phyloP scores from a whole-genome alignment of 2,797 vertebrate species.

The Odontamblyopus lacepedii region DNA sequence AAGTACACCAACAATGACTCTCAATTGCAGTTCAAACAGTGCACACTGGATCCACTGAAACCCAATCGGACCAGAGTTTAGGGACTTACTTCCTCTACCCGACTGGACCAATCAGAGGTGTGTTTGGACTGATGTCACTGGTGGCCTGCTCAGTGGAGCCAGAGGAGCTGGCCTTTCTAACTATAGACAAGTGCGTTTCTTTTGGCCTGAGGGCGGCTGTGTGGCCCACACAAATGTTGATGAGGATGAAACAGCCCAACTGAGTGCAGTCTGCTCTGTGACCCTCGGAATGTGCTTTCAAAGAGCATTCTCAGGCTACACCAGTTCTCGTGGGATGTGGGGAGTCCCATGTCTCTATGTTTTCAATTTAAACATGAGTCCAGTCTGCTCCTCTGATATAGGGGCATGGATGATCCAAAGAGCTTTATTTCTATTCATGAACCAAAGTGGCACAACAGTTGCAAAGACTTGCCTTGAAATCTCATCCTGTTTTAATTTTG shows the following conservation, averaged over 20 bases:
- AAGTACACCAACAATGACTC: conserved; percentile 41
- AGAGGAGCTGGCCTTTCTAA: conserved; percentile 62
- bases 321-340: conserved; percentile 51
- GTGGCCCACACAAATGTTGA: conserved; percentile 76
- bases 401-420: background rate
- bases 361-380: conserved; percentile 36
- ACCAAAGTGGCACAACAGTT: background rate
- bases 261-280: conserved; percentile 66
- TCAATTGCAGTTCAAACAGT: conserved; percentile 50
- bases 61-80: conserved; percentile 30
- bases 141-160: conserved; percentile 47
- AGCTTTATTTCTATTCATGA: background rate
- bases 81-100: conserved; percentile 14
- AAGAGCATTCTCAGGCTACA: conserved; percentile 53
- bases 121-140: conserved; percentile 38
- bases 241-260: conserved; percentile 63
- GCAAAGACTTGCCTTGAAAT: background rate
- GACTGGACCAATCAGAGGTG: conserved; percentile 36
- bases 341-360: conserved; percentile 34
- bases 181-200: conserved; percentile 62
- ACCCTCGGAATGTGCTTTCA: conserved; percentile 72
- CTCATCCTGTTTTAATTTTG: conserved; percentile 1
- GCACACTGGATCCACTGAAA: conserved; percentile 25
- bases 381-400: background rate
- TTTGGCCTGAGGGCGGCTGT: conserved; percentile 59